These are phyloP conservation scores for Stenolophus ochropezus DNA, from an alignment of 2,888 invertebrate species.

Conservation along the genomic window DNA sequence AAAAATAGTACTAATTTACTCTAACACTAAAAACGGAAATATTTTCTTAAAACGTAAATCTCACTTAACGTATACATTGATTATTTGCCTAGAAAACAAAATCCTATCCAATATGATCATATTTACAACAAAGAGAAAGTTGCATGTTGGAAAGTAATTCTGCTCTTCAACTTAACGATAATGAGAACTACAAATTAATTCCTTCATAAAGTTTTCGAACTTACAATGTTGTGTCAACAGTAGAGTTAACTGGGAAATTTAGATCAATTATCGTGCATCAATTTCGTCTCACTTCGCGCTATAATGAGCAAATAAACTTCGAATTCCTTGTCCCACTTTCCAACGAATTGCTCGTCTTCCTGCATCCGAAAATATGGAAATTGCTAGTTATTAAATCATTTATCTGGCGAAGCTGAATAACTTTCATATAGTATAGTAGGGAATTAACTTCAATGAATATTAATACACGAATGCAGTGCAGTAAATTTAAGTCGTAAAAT, in stretches of 20 bases:
- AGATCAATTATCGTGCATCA: constrained; percentile 11
- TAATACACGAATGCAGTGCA: background rate
- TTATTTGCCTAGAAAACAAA: background rate
- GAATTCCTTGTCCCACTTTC: background rate
- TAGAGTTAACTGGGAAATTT: background rate
- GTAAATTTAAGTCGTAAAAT: too few relatives aligned
- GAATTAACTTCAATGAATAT: background rate
- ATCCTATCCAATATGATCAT: background rate
- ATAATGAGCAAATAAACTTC: background rate
- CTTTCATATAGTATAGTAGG: background rate
- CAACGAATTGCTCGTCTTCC: background rate
- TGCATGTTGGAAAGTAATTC: background rate
- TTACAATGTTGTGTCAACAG: constrained; percentile 1
- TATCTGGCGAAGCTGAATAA: background rate
- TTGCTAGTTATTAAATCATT: background rate
- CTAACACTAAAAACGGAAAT: too few relatives aligned
- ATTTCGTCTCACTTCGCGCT: background rate
- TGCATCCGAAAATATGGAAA: background rate
- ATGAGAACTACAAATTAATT: background rate
- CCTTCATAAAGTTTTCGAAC: background rate
- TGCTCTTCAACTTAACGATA: background rate
- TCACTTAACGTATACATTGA: too few relatives aligned
- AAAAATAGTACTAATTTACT: too few relatives aligned
- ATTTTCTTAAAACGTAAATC: too few relatives aligned
- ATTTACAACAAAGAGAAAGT: background rate